Evolutionary conservation across 2,888 invertebrate species (phyloP), one percentile per base, ranked within the genome.

Genomic region (Merodon equestris): DNA sequence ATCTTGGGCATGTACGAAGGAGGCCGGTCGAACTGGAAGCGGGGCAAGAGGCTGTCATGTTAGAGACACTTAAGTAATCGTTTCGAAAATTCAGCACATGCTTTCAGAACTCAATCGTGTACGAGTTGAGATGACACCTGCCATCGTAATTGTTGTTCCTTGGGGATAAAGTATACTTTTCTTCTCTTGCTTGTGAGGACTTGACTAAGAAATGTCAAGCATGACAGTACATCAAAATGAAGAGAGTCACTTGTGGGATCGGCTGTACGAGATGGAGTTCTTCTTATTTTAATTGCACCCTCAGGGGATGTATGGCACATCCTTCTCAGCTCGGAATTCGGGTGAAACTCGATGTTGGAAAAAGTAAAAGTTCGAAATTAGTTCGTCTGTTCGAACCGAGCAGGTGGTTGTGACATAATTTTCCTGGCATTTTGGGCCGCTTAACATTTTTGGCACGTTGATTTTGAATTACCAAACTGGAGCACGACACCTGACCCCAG

Each of bases 191-290:
- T n/a, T n/a, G n/a, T n/a, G n/a, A n/a, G n/a, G n/a, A 40, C 40
- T 40, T 77, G 72, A 77, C 71, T 67, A 51, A 72, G 42, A 72
- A 67, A 53, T 77, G 77, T 77, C 77, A 73, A 72, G 72, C 77
- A 77, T 73, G 77, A 77, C 77, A 77, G 51, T 71, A 51, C 38
- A 61, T 67, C 72, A 71, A 76, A 67, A 61, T 40, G 50, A 57
- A 19, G 53, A 48, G 66, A 71, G 34, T 77, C 71, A 66, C 71
- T 66, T 76, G 66, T 60, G 47, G 7, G 7, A 4, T n/a, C n/a
- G n/a, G n/a, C n/a, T n/a, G n/a, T n/a, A n/a, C n/a, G n/a, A n/a
- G n/a, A n/a, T n/a, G n/a, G n/a, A n/a, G n/a, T n/a, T n/a, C n/a
- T n/a, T 4, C 27, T 2, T 27, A 27, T 27, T 27, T 27, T 27